Conservation (phyloP, 2,888 invertebrate species). For the Perdita meconis region DNA sequence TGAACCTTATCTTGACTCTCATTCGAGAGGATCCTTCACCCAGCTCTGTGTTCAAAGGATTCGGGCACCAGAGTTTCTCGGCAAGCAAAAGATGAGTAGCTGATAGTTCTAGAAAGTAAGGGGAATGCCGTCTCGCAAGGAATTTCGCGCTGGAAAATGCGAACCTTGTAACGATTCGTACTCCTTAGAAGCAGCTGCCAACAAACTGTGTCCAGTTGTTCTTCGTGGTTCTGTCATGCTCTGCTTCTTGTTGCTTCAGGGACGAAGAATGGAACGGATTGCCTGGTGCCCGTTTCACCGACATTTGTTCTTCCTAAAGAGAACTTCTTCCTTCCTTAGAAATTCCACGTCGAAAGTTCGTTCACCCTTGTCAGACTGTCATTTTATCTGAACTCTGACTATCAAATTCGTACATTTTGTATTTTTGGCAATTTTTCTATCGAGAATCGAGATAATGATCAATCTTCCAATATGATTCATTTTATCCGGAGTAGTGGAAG, state of each 20-base stretch:
- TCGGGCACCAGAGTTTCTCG: neutral
- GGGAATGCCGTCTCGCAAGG: slow-evolving; percentile 45
- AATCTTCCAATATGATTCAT: no score
- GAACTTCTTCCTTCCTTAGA: slow-evolving; percentile 29
- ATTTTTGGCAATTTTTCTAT: no score
- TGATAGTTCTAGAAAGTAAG: slow-evolving; percentile 59
- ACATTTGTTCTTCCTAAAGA: slow-evolving; percentile 38
- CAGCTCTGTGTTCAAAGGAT: neutral
- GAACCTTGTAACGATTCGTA: slow-evolving; percentile 57
- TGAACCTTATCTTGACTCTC: neutral
- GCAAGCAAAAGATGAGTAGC: slow-evolving; percentile 16
- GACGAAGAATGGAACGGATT: slow-evolving; percentile 59
- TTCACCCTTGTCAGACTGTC: slow-evolving; percentile 5
- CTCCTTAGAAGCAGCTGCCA: slow-evolving; percentile 53
- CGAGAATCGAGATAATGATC: no score
- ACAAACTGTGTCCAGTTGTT: slow-evolving; percentile 62
- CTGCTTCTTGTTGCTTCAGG: slow-evolving; percentile 73
- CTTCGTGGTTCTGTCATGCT: slow-evolving; percentile 74
- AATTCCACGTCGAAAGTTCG: slow-evolving; percentile 18
- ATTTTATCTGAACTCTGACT: neutral
- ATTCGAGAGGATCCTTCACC: neutral
- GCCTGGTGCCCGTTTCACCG: slow-evolving; percentile 36
- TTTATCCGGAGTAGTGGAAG: no score
- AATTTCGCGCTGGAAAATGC: slow-evolving; percentile 57
- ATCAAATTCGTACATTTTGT: neutral